Percentiles rank a stretch among this genome's conserved stretches.
These are phyloP conservation scores for Drosophila suzukii DNA, from an alignment of 1,140 invertebrate species.

Conservation along the genomic window DNA sequence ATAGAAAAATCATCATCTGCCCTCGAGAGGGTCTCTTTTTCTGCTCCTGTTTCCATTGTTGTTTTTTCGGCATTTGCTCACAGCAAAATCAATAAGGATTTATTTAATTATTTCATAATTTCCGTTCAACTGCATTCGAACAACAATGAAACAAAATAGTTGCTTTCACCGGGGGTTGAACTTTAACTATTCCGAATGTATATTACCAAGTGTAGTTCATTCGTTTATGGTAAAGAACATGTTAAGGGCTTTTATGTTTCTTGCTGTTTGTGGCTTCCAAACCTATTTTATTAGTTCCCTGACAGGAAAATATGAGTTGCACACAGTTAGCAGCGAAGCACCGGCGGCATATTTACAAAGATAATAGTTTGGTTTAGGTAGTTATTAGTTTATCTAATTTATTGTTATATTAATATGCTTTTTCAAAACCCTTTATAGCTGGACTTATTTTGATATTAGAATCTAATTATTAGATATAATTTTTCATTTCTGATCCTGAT, in stretches of 20 bases:
- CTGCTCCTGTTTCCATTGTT: constrained; percentile 14
- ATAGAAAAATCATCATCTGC: constrained; percentile 66
- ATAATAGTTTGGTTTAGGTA: not conserved
- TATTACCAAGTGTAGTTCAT: not conserved
- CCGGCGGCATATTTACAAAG: not conserved
- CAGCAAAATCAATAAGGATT: constrained; percentile 39
- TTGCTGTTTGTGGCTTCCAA: no score
- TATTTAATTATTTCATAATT: constrained; percentile 50
- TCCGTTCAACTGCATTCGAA: constrained; percentile 18
- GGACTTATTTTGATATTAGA: no score
- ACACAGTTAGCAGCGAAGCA: no score
- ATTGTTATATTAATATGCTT: no score
- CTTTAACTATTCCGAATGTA: not conserved
- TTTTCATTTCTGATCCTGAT: no score
- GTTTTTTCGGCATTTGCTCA: constrained; percentile 10
- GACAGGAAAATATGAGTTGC: not conserved
- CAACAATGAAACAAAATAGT: constrained; percentile 7
- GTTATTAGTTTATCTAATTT: no score
- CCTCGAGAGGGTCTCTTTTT: constrained; percentile 28
- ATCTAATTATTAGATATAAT: no score
- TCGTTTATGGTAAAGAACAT: not conserved
- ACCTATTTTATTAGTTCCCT: not conserved
- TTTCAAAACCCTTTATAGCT: no score
- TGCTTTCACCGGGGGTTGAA: not conserved
- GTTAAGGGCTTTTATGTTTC: not conserved